These are phyloP conservation scores for Macropodus opercularis DNA, from an alignment of 2,797 vertebrate species.

Conservation along the genomic window DNA sequence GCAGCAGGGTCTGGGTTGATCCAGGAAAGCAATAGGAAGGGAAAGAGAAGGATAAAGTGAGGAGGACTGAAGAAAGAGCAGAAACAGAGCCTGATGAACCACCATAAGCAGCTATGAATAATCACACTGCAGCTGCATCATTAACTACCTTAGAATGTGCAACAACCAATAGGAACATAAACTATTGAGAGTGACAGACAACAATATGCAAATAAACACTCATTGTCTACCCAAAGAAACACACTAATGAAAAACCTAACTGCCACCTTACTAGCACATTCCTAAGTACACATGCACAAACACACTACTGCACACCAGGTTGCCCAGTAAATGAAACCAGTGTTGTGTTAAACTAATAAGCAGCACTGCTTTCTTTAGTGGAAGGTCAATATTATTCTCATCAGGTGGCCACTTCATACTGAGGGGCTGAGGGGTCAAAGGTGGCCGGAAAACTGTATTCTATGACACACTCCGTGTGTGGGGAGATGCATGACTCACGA, in stretches of 20 bases:
- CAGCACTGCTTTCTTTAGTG: constrained; percentile 59
- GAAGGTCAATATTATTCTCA: constrained; percentile 75
- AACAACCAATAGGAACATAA: too few species aligned
- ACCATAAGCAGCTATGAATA: too few species aligned
- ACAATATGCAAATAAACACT: too few species aligned
- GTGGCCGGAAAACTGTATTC: constrained; percentile 38
- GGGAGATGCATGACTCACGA: neutral
- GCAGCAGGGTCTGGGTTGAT: too few species aligned
- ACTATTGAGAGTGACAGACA: too few species aligned
- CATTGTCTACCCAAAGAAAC: neutral
- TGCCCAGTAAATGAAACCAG: constrained; percentile 37
- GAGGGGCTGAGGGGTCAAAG: constrained; percentile 47
- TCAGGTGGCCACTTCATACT: constrained; percentile 37
- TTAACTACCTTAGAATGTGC: too few species aligned
- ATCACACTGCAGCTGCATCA: too few species aligned
- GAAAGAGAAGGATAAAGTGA: too few species aligned
- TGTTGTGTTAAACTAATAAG: constrained; percentile 57
- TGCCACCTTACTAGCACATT: too few species aligned
- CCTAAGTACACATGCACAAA: constrained; percentile 3
- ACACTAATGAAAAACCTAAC: neutral
- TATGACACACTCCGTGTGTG: neutral
- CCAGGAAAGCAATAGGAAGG: too few species aligned
- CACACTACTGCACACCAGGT: neutral
- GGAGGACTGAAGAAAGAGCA: too few species aligned
- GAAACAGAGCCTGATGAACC: too few species aligned